Base-by-base conservation (phyloP, 2,888 invertebrate genomes). In the Chorisops tibialis region DNA sequence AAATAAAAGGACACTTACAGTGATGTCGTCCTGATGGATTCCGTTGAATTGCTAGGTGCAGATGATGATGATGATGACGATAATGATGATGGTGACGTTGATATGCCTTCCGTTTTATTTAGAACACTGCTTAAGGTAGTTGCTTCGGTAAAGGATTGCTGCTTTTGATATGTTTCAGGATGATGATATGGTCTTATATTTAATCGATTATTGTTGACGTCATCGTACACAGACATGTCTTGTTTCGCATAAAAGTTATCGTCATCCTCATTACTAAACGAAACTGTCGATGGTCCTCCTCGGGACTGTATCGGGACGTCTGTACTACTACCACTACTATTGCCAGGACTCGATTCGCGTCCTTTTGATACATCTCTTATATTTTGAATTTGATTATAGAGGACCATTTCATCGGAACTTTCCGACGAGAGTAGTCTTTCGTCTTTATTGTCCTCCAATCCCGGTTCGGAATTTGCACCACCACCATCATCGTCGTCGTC, bases 151-250 rank as follows among this genome's bases (percentile, higher is more conserved):
- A n/a, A n/a, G 16, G 4, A 9, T 12, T 48, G 19, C 18, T 39
- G 39, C 48, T 63, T 61, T 61, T 75, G 75, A 74, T 75, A 75
- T 75, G 74, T 74, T 67, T 69, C 45, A 9, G 51, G 39, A 11
- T 48, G 59, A 68, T 70, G 69, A 63, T 72, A 70, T 65, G 71
- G 72, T 66, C 73, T 72, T 69, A 76, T 69, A 69, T 76, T 77
- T 68, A 76, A 72, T 70, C 75, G 76, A 73, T 77, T 77, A 67
- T 76, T 73, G 67, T 72, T 77, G 67, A 77, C 76, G 70, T 76
- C 77, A 68, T 76, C 76, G 63, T 76, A 77, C 52, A 74, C 71
- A 62, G 77, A 77, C 73, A 75, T 75, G 69, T 76, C 77, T 64
- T 73, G 70, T 67, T 75, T 74, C 50, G 73, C 70, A 66, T 75